Conservation (phyloP, 2,888 invertebrate genomes). For the Ochropacha duplaris region DNA sequence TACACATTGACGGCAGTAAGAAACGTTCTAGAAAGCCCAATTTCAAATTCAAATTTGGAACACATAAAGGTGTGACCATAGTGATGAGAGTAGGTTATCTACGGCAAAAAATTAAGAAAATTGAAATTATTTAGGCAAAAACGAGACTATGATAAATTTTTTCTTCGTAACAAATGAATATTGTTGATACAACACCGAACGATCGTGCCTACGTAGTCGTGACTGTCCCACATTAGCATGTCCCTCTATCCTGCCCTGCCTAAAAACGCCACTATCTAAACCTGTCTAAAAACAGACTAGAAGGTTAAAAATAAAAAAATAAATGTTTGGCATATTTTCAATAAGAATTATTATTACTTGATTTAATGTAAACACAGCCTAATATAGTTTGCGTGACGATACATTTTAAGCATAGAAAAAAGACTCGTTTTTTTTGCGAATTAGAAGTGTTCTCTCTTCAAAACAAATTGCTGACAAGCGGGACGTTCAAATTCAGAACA, state of each 20-base stretch:
- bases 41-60: constrained; percentile 73
- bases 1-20: constrained; percentile 60
- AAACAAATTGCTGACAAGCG: constrained; percentile 82
- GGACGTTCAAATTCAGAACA: constrained; percentile 64
- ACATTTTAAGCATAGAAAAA: constrained; percentile 79
- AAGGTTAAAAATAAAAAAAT: too few species aligned
- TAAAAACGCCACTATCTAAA: too few species aligned
- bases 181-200: too few species aligned
- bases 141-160: too few species aligned
- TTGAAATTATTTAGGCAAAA: too few species aligned
- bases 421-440: constrained; percentile 77
- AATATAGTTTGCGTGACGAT: constrained; percentile 72
- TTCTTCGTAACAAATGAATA: too few species aligned
- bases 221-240: too few species aligned
- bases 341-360: background rate
- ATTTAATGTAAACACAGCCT: constrained; percentile 33
- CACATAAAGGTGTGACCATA: constrained; percentile 47
- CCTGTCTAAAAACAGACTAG: too few species aligned
- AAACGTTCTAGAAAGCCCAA: constrained; percentile 65
- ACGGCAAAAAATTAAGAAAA: too few species aligned
- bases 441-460: constrained; percentile 81
- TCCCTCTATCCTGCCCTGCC: too few species aligned
- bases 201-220: too few species aligned
- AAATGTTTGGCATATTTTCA: too few species aligned
- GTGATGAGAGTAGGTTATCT: background rate